phyloP scores from a whole-genome alignment of 1,140 invertebrate genomes.

The Sinonovacula constricta region DNA sequence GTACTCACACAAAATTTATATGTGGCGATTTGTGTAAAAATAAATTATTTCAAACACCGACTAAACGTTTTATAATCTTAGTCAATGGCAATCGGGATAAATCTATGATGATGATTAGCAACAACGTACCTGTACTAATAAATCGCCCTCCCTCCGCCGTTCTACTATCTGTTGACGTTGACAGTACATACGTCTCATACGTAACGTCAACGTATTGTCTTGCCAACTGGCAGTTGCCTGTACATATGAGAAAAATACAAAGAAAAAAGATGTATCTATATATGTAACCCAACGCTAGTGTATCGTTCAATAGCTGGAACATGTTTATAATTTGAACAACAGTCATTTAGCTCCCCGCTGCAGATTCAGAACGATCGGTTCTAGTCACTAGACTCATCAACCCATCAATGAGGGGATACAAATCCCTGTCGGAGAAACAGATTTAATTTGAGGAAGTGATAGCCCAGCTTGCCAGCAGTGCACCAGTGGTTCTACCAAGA shows the following conservation, averaged over 20 bases:
- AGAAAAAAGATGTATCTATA: too few species aligned
- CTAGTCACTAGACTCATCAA: not conserved
- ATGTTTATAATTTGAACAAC: not conserved
- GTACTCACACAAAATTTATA: too few species aligned
- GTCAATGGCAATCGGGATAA: too few species aligned
- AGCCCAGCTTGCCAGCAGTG: too few species aligned
- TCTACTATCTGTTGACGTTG: slow-evolving; percentile 4
- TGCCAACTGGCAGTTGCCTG: slow-evolving; percentile 23
- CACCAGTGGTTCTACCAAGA: too few species aligned
- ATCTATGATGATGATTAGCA: too few species aligned
- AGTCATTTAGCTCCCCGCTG: not conserved
- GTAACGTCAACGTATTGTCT: not conserved
- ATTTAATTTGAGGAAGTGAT: too few species aligned
- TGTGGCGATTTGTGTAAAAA: too few species aligned
- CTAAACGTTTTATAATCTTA: too few species aligned
- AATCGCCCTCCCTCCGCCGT: slow-evolving; percentile 8
- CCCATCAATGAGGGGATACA: not conserved
- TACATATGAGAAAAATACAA: too few species aligned
- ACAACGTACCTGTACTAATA: slow-evolving; percentile 36
- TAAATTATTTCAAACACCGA: too few species aligned
- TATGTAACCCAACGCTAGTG: too few species aligned
- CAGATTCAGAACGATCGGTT: not conserved
- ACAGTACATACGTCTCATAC: not conserved
- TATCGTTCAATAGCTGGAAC: not conserved
- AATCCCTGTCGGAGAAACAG: not conserved